A percentile compares a stretch with the other conserved stretches of the same genome.
These are phyloP conservation scores for Stictocephala bisonia DNA, from an alignment of 2,888 invertebrate species.

Conservation along the genomic window DNA sequence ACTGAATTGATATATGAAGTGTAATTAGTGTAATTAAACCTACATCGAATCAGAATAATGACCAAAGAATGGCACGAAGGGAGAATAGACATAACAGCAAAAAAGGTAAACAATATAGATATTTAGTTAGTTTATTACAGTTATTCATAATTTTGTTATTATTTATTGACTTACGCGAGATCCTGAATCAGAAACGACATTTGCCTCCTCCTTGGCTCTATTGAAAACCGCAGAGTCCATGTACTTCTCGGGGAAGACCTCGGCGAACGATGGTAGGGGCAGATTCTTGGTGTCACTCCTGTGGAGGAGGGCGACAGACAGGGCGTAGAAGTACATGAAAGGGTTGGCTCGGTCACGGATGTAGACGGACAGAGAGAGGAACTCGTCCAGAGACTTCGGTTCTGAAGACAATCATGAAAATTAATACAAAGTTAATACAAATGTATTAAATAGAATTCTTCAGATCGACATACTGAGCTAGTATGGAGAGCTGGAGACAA, in stretches of 20 bases:
- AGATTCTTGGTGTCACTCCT: conserved; percentile 77
- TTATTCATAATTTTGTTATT: too few species aligned
- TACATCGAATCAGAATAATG: too few species aligned
- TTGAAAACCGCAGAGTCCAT: conserved; percentile 79
- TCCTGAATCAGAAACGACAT: conserved; percentile 69
- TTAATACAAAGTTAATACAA: too few species aligned
- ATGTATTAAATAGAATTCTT: too few species aligned
- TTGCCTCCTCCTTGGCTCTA: conserved; percentile 76
- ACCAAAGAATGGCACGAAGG: too few species aligned
- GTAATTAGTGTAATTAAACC: too few species aligned
- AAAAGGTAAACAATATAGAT: too few species aligned
- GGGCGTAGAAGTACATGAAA: conserved; percentile 82
- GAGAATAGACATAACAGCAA: too few species aligned
- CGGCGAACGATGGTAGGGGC: conserved; percentile 78
- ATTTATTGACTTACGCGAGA: conserved; percentile 69
- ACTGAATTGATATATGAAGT: too few species aligned
- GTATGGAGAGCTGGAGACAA: not conserved
- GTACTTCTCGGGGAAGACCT: conserved; percentile 86
- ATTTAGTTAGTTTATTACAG: too few species aligned
- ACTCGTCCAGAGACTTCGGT: conserved; percentile 77
- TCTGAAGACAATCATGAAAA: too few species aligned
- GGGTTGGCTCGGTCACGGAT: conserved; percentile 82
- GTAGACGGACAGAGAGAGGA: conserved; percentile 76
- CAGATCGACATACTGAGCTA: too few species aligned
- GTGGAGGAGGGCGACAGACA: conserved; percentile 81